phyloP scores from a whole-genome alignment of 2,113 vertebrate species.

The Chascanopsetta lugubris region DNA sequence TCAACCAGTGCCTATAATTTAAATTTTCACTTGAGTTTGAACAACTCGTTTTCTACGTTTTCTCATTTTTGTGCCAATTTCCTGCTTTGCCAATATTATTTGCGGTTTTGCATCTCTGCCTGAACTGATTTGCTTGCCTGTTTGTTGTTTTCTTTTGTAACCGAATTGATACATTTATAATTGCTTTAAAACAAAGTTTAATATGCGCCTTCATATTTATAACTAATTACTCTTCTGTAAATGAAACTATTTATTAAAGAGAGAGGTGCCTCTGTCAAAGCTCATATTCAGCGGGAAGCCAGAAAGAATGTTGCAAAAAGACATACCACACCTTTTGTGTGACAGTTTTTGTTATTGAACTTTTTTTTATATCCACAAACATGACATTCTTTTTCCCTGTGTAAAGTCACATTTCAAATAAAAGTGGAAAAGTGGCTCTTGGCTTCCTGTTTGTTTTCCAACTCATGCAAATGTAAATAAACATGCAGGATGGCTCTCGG shows the following conservation, averaged over 20 bases:
- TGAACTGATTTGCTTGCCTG: constrained; percentile 82
- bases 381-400: constrained; percentile 78
- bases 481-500: no score
- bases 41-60: constrained; percentile 81
- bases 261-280: constrained; percentile 70
- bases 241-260: constrained; percentile 82
- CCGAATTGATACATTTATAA: constrained; percentile 75
- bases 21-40: constrained; percentile 84
- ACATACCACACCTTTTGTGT: constrained; percentile 78
- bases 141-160: constrained; percentile 54
- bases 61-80: constrained; percentile 87
- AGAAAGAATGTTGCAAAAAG: constrained; percentile 68
- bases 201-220: constrained; percentile 81
- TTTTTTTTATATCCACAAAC: constrained; percentile 84
- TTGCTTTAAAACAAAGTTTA: constrained; percentile 74
- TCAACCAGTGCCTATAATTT: constrained; percentile 97
- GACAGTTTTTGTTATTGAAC: constrained; percentile 79
- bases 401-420: constrained; percentile 85
- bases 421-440: constrained; percentile 55
- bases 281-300: constrained; percentile 58
- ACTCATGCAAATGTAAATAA: not conserved
- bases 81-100: constrained; percentile 85
- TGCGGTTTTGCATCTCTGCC: constrained; percentile 84
- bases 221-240: constrained; percentile 74
- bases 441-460: not conserved